phyloP scores from a whole-genome alignment of 2,888 invertebrate genomes.

The Conchocele bisecta region DNA sequence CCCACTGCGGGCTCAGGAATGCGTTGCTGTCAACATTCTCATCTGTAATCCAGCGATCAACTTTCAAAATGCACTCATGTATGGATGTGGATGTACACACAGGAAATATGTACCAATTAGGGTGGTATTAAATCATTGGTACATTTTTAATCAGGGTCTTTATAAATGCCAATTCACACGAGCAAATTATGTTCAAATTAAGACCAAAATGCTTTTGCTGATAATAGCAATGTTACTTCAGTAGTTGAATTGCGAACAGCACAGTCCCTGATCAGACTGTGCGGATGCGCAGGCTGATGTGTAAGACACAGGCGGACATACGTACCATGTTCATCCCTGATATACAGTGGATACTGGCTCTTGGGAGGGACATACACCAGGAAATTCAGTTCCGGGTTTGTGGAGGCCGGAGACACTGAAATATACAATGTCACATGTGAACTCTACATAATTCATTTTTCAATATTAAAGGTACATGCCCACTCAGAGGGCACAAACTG shows the following conservation, averaged over 20 bases:
- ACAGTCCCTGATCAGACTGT: no score
- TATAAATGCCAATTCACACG: no score
- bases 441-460: background rate
- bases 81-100: no score
- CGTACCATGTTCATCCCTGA: conserved; percentile 85
- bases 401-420: conserved; percentile 90
- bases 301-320: background rate
- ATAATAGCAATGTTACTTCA: no score
- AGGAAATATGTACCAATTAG: background rate
- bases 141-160: no score
- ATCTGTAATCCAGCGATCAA: conserved; percentile 61
- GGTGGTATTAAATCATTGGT: no score
- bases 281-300: no score
- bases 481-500: no score
- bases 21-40: conserved; percentile 79
- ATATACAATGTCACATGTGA: background rate
- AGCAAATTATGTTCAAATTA: no score
- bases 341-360: conserved; percentile 87
- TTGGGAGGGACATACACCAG: conserved; percentile 91
- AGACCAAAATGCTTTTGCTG: no score
- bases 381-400: conserved; percentile 92
- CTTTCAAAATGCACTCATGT: background rate
- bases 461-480: no score
- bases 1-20: conserved; percentile 88
- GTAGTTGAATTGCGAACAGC: no score